Percentiles rank a stretch among this genome's conserved stretches.
Conservation (phyloP, 2,888 invertebrate species). For the Acronicta leporina region DNA sequence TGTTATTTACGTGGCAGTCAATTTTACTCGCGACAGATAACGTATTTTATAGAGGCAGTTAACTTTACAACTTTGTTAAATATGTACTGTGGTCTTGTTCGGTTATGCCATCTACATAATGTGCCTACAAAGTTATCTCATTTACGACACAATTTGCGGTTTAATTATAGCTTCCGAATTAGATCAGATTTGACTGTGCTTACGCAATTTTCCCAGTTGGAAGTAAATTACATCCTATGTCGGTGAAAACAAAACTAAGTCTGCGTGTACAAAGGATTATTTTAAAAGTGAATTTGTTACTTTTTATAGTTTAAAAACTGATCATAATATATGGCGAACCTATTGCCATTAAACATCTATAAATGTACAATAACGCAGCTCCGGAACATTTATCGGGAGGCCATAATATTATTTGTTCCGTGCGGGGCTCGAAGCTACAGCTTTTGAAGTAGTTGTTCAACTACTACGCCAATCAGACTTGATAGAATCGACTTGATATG, state of each 20-base stretch:
- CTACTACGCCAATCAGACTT: too few species aligned
- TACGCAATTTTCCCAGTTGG: constrained; percentile 18
- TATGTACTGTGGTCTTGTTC: constrained; percentile 56
- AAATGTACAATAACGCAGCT: too few species aligned
- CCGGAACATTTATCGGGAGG: too few species aligned
- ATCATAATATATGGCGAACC: too few species aligned
- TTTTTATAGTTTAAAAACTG: too few species aligned
- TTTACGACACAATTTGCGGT: constrained; percentile 56
- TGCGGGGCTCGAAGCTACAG: too few species aligned
- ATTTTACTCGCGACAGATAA: constrained; percentile 76
- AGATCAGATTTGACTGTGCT: constrained; percentile 40
- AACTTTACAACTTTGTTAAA: constrained; percentile 73
- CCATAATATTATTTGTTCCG: too few species aligned
- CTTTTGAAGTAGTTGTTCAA: too few species aligned
- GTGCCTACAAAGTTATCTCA: constrained; percentile 52
- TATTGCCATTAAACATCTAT: too few species aligned
- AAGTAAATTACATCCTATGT: constrained; percentile 12
- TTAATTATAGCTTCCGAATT: constrained; percentile 47
- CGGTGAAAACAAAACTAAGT: background rate
- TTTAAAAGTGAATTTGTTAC: too few species aligned
- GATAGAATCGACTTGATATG: too few species aligned
- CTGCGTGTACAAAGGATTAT: background rate
- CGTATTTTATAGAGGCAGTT: constrained; percentile 73
- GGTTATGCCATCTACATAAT: constrained; percentile 29
- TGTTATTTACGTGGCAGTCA: constrained; percentile 65